Conservation (phyloP, 2,797 vertebrate species). For the Lutjanus campechanus region DNA sequence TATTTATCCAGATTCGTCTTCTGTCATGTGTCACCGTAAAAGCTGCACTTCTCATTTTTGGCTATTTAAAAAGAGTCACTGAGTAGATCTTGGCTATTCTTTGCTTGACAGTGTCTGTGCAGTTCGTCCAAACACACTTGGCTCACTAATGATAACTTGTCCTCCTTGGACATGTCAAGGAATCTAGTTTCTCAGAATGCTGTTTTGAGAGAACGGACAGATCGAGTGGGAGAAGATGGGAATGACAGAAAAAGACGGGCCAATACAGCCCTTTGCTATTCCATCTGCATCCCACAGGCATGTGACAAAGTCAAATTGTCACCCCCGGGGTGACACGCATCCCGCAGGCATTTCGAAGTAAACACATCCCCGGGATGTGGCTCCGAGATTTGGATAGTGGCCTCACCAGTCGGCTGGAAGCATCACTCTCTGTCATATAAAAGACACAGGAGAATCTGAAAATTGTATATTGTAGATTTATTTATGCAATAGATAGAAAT, state of each 20-base stretch:
- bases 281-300: slow-evolving; percentile 75
- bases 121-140: slow-evolving; percentile 67
- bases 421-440: slow-evolving; percentile 13
- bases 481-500: neutral
- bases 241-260: slow-evolving; percentile 70
- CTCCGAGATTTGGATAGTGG: slow-evolving; percentile 52
- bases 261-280: slow-evolving; percentile 69
- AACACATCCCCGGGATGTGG: slow-evolving; percentile 65
- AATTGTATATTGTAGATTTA: slow-evolving; percentile 21
- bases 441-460: neutral
- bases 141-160: slow-evolving; percentile 71
- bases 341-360: slow-evolving; percentile 71
- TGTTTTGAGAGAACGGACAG: slow-evolving; percentile 60
- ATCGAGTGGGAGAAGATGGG: slow-evolving; percentile 55
- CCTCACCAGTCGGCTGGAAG: slow-evolving; percentile 26
- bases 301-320: slow-evolving; percentile 77
- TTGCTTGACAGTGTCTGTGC: slow-evolving; percentile 29
- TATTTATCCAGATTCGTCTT: neutral
- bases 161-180: slow-evolving; percentile 61
- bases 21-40: slow-evolving; percentile 35
- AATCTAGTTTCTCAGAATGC: slow-evolving; percentile 60
- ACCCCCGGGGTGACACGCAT: slow-evolving; percentile 72
- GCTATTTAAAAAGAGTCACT: neutral
- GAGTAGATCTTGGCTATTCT: slow-evolving; percentile 42
- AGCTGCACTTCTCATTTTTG: slow-evolving; percentile 39